Evolutionary conservation across 2,113 vertebrate genomes (phyloP), one percentile per base, ranked within the genome.

Genomic region (Sarotherodon lohbergeri): DNA sequence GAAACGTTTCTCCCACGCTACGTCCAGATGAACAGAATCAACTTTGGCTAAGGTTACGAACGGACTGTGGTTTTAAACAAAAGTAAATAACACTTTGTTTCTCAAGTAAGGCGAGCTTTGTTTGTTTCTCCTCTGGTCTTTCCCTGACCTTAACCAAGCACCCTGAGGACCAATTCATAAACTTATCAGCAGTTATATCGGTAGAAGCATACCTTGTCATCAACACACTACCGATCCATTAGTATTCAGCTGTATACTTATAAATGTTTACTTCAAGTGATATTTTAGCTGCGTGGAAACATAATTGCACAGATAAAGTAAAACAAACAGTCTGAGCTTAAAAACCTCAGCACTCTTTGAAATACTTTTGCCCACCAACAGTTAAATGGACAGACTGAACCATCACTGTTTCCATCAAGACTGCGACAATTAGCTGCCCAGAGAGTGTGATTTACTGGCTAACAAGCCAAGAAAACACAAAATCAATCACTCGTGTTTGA

Each of bases 401-500:
- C 63, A 32, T 54, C 5, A 0, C 14, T 32, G 32, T 39, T 84
- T 76, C 22, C 48, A 50, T 56, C 43, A 36, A 86, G 27, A 36
- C 16, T 13, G 73, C 3, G n/a, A 34, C 66, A 80, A 66, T 66
- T 39, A 19, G 24, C 57, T 3, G 9, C 56, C 10, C 46, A 32
- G 9, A 68, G 4, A 39, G 10, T 9, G 43, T 48, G 78, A 87
- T 81, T 50, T 41, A 52, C 8, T 14, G 50, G 1, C 24, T 71
- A 54, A 55, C 22, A 78, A 80, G 50, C 8, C 48, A 39, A 63
- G 19, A 27, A 56, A 89, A 87, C 3, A 43, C 55, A 68, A 71
- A 86, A 73, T 76, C 81, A 79, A 57, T 82, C 82, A 82, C 57
- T 68, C 32, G 19, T 41, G 71, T 59, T 56, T 9, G 27, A 50